Conservation (phyloP, 2,888 invertebrate species). For the Orchesella flavescens region DNA sequence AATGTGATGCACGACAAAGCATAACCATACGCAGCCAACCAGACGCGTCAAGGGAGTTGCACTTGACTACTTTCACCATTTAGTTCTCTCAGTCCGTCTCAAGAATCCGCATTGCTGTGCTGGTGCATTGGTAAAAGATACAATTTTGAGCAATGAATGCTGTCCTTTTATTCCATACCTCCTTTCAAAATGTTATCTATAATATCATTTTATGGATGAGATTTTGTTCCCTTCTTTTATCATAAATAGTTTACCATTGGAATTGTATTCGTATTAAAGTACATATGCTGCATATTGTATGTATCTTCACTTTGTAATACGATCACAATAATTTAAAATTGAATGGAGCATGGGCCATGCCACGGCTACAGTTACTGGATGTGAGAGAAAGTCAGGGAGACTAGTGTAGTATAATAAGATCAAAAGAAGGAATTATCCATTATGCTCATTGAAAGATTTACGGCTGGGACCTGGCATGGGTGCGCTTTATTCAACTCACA, state of each 20-base stretch:
- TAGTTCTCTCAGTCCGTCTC: not conserved
- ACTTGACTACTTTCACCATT: slow-evolving; percentile 28
- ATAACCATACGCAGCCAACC: slow-evolving; percentile 20
- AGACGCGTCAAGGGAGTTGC: slow-evolving; percentile 19
- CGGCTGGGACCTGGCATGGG: not conserved
- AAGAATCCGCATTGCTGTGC: slow-evolving; percentile 48
- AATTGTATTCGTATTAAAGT: no score
- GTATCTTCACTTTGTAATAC: not conserved
- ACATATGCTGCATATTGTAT: no score
- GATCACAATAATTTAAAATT: not conserved
- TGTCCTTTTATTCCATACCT: no score
- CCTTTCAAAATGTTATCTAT: no score
- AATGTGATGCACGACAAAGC: slow-evolving; percentile 36
- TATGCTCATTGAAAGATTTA: slow-evolving; percentile 13
- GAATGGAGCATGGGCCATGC: no score
- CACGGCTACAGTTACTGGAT: no score
- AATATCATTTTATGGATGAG: not conserved
- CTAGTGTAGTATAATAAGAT: not conserved
- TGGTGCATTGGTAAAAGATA: not conserved
- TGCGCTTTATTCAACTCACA: not conserved
- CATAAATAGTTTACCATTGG: no score
- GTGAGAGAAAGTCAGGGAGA: not conserved
- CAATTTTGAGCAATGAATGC: not conserved
- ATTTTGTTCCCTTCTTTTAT: no score
- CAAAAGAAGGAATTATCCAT: slow-evolving; percentile 8